Conservation (phyloP, 37 sponge, comb jelly and placozoan species). For the Spongilla lacustris region DNA sequence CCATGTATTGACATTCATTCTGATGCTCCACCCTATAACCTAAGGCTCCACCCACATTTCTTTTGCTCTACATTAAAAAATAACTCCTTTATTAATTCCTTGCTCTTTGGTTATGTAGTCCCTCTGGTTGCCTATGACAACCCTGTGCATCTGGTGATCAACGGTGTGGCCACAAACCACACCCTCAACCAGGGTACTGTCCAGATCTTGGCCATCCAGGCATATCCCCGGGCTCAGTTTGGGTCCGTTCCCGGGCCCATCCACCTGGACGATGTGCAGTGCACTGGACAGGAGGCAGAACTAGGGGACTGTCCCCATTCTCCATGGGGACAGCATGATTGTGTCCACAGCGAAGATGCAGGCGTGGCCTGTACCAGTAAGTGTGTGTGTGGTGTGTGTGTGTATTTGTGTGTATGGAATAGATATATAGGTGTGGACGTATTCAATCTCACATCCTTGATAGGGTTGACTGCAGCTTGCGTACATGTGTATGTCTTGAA, state of each 20-base stretch:
- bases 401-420: too few species aligned
- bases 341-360: conserved; percentile 68
- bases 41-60: too few species aligned
- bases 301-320: conserved; percentile 43
- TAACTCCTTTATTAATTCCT: neutral
- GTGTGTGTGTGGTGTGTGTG: too few species aligned
- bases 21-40: neutral
- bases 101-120: too few species aligned
- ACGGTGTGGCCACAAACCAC: neutral
- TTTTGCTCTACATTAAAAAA: too few species aligned
- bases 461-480: too few species aligned
- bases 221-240: conserved; percentile 13
- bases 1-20: too few species aligned
- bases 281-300: conserved; percentile 49
- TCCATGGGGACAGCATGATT: conserved; percentile 5
- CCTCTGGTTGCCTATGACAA: neutral
- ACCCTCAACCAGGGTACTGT: conserved; percentile 38
- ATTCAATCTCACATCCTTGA: too few species aligned
- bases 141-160: conserved; percentile 17
- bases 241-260: conserved; percentile 26
- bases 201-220: conserved; percentile 42
- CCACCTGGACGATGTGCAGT: conserved; percentile 56
- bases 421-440: too few species aligned
- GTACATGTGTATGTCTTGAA: too few species aligned
- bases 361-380: conserved; percentile 43